Evolutionary conservation across 2,797 vertebrate genomes (phyloP).

Genomic region (Clarias fuscus): DNA sequence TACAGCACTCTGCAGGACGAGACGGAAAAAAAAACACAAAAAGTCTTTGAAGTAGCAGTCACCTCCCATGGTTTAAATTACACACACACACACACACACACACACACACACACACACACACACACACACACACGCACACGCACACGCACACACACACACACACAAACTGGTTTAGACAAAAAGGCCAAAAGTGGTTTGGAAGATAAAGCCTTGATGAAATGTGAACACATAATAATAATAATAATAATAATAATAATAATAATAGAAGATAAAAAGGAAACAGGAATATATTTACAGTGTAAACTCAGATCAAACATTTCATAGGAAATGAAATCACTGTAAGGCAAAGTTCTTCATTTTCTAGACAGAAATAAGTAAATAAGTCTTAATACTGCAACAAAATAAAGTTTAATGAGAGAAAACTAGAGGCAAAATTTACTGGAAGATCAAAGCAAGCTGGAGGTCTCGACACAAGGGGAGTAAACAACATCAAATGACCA

Average conservation of each 20-base stretch:
- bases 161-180: neutral
- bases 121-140: neutral
- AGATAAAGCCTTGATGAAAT: neutral
- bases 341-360: neutral
- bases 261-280: neutral
- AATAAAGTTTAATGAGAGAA: neutral
- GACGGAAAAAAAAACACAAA: neutral
- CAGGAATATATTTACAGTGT: neutral
- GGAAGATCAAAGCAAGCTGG: neutral
- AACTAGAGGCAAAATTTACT: neutral
- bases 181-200: neutral
- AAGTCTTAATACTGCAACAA: neutral
- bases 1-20: slow-evolving; percentile 83
- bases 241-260: no score
- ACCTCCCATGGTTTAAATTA: no score
- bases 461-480: neutral
- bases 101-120: neutral
- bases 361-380: neutral
- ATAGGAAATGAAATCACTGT: neutral
- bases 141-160: neutral
- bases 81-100: neutral
- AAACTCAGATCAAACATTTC: neutral
- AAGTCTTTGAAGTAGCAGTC: neutral
- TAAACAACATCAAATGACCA: neutral
- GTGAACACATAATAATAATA: no score